Conservation (phyloP, 1,140 invertebrate genomes). For the Scaptomyza hsui region DNA sequence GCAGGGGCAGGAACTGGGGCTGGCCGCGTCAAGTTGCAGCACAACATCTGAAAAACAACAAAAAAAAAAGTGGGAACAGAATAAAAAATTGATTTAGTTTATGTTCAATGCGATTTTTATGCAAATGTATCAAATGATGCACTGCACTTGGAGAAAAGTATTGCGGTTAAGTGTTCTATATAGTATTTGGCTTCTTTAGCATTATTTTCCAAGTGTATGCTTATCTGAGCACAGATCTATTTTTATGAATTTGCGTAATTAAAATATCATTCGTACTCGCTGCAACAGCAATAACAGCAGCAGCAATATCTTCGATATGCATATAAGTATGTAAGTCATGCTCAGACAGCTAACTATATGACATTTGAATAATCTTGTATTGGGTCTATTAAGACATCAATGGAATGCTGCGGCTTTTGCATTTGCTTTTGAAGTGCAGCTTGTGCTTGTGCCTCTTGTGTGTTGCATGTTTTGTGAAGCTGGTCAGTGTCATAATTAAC, state of each 20-base stretch:
- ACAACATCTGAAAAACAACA: slow-evolving; percentile 63
- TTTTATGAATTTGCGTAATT: slow-evolving; percentile 76
- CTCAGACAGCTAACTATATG: slow-evolving; percentile 26
- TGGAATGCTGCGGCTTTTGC: slow-evolving; percentile 65
- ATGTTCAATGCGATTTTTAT: slow-evolving; percentile 54
- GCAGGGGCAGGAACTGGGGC: slow-evolving; percentile 19
- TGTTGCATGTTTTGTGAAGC: slow-evolving; percentile 47
- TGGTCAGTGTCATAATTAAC: slow-evolving; percentile 52
- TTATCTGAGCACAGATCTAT: slow-evolving; percentile 71
- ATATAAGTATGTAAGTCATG: slow-evolving; percentile 42
- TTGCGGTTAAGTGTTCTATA: too few species aligned
- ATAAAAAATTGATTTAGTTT: slow-evolving; percentile 47
- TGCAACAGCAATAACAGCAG: not conserved
- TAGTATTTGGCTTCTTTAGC: too few species aligned
- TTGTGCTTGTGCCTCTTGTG: slow-evolving; percentile 18
- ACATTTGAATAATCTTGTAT: slow-evolving; percentile 70
- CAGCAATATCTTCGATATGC: slow-evolving; percentile 55
- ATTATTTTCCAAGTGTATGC: slow-evolving; percentile 5
- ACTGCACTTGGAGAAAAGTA: not conserved
- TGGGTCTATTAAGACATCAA: slow-evolving; percentile 74
- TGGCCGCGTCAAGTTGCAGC: slow-evolving; percentile 46
- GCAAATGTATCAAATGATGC: slow-evolving; percentile 42
- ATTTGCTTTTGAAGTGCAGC: slow-evolving; percentile 66
- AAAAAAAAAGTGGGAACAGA: too few species aligned
- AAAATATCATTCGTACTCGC: slow-evolving; percentile 63